phyloP scores from a whole-genome alignment of 1,140 invertebrate genomes.

The Solen grandis region DNA sequence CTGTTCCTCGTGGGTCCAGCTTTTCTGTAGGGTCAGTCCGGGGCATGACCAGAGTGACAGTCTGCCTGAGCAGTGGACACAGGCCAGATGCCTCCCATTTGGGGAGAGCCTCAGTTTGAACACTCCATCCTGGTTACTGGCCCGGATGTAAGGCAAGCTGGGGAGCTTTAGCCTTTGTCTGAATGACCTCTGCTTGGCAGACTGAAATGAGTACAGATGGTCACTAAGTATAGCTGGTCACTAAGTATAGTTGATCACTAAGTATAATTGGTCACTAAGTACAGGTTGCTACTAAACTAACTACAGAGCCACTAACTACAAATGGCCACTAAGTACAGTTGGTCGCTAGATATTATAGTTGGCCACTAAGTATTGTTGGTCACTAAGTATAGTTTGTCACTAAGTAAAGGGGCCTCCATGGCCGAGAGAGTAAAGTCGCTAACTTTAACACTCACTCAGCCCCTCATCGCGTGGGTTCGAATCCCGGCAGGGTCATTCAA shows the following conservation, averaged over 20 bases:
- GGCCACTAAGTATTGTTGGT: no score
- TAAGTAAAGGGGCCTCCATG: neutral
- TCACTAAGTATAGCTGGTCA: neutral
- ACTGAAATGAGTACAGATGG: slow-evolving; percentile 7
- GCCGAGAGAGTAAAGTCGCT: no score
- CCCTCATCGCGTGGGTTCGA: no score
- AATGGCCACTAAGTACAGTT: neutral
- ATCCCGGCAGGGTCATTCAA: no score
- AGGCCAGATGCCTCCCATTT: slow-evolving; percentile 83
- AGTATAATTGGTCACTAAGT: no score
- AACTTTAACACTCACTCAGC: no score
- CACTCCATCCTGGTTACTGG: slow-evolving; percentile 81
- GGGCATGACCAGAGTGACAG: slow-evolving; percentile 89
- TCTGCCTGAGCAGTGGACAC: slow-evolving; percentile 87
- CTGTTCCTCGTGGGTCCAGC: slow-evolving; percentile 85
- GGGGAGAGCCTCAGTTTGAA: slow-evolving; percentile 87
- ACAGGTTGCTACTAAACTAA: neutral
- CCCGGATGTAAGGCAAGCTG: slow-evolving; percentile 14
- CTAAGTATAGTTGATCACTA: neutral
- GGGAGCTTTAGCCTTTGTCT: slow-evolving; percentile 38
- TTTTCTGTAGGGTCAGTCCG: slow-evolving; percentile 82
- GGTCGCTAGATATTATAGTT: neutral
- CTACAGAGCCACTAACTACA: neutral
- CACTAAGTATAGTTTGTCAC: neutral
- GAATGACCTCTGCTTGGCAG: slow-evolving; percentile 35